Evolutionary conservation across 2,113 vertebrate genomes (phyloP).

Genomic region (Tetrax tetrax): DNA sequence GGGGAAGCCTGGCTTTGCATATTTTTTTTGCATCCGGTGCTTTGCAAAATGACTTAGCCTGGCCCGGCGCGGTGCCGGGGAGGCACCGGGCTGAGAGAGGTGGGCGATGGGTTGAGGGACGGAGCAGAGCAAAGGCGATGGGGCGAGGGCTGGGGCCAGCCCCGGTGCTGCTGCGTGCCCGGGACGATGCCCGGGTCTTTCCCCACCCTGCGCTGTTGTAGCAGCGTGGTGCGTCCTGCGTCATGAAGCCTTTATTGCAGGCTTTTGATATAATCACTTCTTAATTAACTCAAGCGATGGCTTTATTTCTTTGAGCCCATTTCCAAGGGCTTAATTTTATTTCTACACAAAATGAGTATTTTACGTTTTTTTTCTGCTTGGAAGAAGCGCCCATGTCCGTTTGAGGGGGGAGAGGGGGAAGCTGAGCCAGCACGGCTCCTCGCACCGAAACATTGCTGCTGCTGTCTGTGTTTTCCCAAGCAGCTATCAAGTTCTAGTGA

Average conservation of each 20-base stretch:
- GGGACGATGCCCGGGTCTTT: background rate
- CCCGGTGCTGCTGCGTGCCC: background rate
- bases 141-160: background rate
- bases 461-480: constrained; percentile 50
- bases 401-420: background rate
- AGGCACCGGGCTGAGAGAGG: background rate
- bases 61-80: rapidly evolving
- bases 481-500: constrained; percentile 56
- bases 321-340: constrained; percentile 77
- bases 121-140: background rate
- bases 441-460: background rate
- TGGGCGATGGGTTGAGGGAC: background rate
- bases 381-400: background rate
- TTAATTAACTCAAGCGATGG: constrained; percentile 78
- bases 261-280: constrained; percentile 68
- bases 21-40: background rate
- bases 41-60: background rate
- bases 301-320: constrained; percentile 67
- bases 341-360: constrained; percentile 78
- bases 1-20: constrained; percentile 48
- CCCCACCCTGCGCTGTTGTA: background rate
- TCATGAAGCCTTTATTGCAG: constrained; percentile 11
- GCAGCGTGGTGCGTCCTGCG: background rate
- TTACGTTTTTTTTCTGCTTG: constrained; percentile 44
- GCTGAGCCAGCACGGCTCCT: constrained; percentile 48